Base-by-base conservation (phyloP, 2,888 invertebrate genomes). In the Netelia melanura region DNA sequence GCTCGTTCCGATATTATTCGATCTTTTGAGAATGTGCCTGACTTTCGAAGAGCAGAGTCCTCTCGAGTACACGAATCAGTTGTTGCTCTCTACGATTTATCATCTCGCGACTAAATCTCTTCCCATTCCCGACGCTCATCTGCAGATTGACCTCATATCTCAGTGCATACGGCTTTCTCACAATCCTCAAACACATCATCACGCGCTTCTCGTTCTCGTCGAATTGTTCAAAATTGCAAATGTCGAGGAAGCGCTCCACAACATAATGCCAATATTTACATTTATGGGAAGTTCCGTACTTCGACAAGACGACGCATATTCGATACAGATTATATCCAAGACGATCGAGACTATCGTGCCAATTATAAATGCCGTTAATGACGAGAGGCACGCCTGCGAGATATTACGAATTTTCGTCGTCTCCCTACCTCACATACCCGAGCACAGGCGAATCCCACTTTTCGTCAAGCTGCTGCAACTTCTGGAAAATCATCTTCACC, bases 181-280 rank as follows among this genome's bases (percentile, higher is more conserved):
- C 91, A 98, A 98, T 94, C 98, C 98, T 0, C 98, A 99, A 94
- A 98, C 99, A 0, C 99, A 99, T 91, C 97, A 99, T 90, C 98
- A 98, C 90, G 98, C 99, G 0, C 94, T 99, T 77, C 95, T 98
- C 44, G 95, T 99, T 0, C 94, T 99, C 1, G 98, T 99, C 0
- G 92, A 93, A 61, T 74, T 94, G 0, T 90, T 93, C 76, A 93
- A 91, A 48, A 81, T 91, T 0, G 92, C 92, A 0, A 90, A 93
- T 11, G 87, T 92, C 0, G 90, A 91, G 17, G 88, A 89, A 2
- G 93, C 93, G 0, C 94, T 99, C 17, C 97, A 98, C 91, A 98
- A 99, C 90, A 97, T 99, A 3, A 98, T 99, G 96, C 97, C 98
- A 25, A 98, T 99, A 89, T 99, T 99, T 92, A 99, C 99, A 0